phyloP scores from a whole-genome alignment of 2,888 invertebrate genomes.

The Phanerotoma sp. region DNA sequence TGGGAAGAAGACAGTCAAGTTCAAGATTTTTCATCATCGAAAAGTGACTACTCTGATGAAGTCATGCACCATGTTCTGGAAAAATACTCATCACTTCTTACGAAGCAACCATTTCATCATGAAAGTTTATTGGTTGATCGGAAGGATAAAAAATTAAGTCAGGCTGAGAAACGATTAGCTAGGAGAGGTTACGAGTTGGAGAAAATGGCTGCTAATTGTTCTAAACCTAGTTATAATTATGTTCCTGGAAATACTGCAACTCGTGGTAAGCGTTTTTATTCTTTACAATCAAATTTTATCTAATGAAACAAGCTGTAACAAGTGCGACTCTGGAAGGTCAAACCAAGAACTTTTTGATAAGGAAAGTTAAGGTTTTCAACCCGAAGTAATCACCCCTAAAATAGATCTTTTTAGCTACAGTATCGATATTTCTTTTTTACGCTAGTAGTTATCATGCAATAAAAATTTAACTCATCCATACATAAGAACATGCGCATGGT shows the following conservation, averaged over 20 bases:
- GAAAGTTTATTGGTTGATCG: conserved; percentile 92
- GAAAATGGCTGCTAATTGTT: conserved; percentile 77
- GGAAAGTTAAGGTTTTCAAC: too few species aligned
- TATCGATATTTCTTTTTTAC: too few species aligned
- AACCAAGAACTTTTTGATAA: too few species aligned
- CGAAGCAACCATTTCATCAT: conserved; percentile 91
- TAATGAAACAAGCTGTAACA: too few species aligned
- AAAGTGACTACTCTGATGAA: conserved; percentile 77
- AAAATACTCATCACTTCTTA: conserved; percentile 65
- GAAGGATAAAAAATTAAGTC: conserved; percentile 91
- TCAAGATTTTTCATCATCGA: conserved; percentile 71
- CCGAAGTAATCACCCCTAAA: too few species aligned
- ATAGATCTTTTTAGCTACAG: too few species aligned
- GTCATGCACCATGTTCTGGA: conserved; percentile 72
- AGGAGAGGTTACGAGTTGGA: conserved; percentile 92
- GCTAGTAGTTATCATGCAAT: too few species aligned
- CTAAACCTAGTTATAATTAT: conserved; percentile 60
- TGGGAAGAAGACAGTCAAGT: conserved; percentile 82
- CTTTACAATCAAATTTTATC: too few species aligned
- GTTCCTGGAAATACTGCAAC: conserved; percentile 55
- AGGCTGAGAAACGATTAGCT: conserved; percentile 90
- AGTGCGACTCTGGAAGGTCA: too few species aligned
- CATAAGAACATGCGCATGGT: too few species aligned
- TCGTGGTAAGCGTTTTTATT: conserved; percentile 41
- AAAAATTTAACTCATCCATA: too few species aligned